phyloP scores from a whole-genome alignment of 2,113 vertebrate species.

The Ptychochromis oligacanthus region DNA sequence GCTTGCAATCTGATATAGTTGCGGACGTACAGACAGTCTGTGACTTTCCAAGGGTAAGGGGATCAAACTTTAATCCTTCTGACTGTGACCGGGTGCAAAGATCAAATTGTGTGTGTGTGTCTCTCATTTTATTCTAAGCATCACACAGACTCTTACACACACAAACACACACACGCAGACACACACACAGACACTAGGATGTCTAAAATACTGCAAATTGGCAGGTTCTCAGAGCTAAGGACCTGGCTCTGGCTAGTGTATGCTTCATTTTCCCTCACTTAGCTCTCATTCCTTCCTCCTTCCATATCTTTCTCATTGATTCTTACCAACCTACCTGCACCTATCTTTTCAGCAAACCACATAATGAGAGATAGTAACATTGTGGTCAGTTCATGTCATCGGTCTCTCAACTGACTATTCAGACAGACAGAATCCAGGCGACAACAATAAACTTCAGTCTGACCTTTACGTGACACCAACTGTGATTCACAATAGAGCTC shows the following conservation, averaged over 20 bases:
- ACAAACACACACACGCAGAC: not conserved
- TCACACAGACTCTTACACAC: not conserved
- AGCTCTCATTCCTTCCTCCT: not conserved
- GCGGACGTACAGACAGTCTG: conserved; percentile 11
- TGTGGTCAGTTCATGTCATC: conserved; percentile 25
- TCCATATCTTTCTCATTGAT: conserved; percentile 4
- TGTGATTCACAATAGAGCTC: conserved; percentile 17
- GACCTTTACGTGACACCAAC: conserved; percentile 42
- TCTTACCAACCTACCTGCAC: not conserved
- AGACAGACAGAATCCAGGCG: not conserved
- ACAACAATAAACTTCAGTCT: conserved; percentile 7
- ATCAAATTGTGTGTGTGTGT: not conserved
- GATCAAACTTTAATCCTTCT: conserved; percentile 18
- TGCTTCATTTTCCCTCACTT: not conserved
- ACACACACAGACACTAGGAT: not conserved
- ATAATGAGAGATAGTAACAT: conserved; percentile 1
- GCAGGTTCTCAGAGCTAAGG: not conserved
- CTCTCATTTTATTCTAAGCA: not conserved
- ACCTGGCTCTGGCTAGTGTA: not conserved
- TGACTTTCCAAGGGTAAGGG: not conserved
- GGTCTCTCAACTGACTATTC: conserved; percentile 21
- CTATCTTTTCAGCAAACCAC: conserved; percentile 21
- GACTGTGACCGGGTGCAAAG: not conserved
- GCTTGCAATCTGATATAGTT: conserved; percentile 12
- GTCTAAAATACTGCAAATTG: not conserved